These are phyloP conservation scores for Bubo bubo DNA, from an alignment of 2,113 vertebrate genomes.

Conservation along the genomic window DNA sequence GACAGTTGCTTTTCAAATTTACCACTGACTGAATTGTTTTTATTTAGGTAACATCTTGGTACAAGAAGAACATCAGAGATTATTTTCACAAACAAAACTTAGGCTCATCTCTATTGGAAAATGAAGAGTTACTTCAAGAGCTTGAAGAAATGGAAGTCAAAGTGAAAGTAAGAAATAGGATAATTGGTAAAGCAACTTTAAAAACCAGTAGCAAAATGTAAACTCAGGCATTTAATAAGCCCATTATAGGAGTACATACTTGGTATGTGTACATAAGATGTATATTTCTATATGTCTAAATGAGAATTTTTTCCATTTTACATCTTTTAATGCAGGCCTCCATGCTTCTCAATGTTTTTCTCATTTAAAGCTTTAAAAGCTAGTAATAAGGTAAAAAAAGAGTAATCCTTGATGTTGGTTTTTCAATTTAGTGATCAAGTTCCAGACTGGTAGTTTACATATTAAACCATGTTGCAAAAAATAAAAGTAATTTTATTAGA, in stretches of 20 bases:
- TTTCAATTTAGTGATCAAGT: neutral
- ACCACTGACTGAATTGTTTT: neutral
- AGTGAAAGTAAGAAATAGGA: conserved; percentile 78
- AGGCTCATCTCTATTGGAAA: conserved; percentile 82
- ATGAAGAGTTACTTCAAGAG: conserved; percentile 78
- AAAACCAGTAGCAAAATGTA: neutral
- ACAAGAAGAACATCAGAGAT: conserved; percentile 75
- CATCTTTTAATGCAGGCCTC: neutral
- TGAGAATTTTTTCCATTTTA: neutral
- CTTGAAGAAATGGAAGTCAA: conserved; percentile 76
- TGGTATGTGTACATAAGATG: neutral
- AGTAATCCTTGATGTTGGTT: neutral
- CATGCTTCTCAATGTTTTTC: neutral
- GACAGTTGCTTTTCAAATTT: neutral
- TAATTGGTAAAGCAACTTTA: neutral
- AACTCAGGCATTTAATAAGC: neutral
- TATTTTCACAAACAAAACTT: conserved; percentile 76
- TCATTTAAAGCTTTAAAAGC: neutral
- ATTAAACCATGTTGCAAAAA: neutral
- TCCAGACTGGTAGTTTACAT: neutral
- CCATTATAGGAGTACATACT: neutral
- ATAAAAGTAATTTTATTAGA: neutral
- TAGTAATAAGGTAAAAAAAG: neutral
- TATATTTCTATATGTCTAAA: neutral
- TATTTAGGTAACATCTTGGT: conserved; percentile 82